Conservation (phyloP, 2,888 invertebrate genomes). For the Andricus quercusramuli region DNA sequence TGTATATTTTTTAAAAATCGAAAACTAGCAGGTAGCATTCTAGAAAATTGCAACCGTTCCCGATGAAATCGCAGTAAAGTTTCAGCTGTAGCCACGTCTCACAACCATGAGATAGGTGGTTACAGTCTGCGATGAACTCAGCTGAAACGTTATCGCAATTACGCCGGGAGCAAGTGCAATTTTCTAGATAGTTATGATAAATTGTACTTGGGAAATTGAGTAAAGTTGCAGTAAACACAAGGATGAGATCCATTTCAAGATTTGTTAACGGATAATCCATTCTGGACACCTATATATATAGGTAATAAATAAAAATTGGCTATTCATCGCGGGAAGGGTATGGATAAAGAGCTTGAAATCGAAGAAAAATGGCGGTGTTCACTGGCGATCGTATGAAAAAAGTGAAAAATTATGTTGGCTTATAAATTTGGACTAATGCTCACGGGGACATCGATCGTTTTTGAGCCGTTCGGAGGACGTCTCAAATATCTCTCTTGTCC, state of each 20-base stretch:
- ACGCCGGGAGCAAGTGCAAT: too few relatives aligned
- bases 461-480: too few relatives aligned
- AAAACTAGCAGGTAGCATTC: too few relatives aligned
- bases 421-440: neutral
- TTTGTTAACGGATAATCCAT: constrained; percentile 65
- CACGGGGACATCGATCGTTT: too few relatives aligned
- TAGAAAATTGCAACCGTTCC: too few relatives aligned
- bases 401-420: neutral
- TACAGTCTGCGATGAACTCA: too few relatives aligned
- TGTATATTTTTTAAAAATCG: too few relatives aligned
- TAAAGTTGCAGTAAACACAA: constrained; percentile 23
- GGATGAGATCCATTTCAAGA: constrained; percentile 11
- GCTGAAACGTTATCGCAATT: too few relatives aligned
- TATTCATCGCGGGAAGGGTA: constrained; percentile 61
- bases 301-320: constrained; percentile 52
- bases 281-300: constrained; percentile 56
- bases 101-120: too few relatives aligned
- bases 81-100: too few relatives aligned
- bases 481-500: too few relatives aligned
- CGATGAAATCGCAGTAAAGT: too few relatives aligned
- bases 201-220: constrained; percentile 27
- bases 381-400: neutral
- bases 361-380: constrained; percentile 15
- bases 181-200: neutral
- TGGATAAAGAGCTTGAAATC: constrained; percentile 42